Evolutionary conservation across 2,888 invertebrate species (phyloP), one percentile per base, ranked within the genome.

Genomic region (Priocnemis perturbator): DNA sequence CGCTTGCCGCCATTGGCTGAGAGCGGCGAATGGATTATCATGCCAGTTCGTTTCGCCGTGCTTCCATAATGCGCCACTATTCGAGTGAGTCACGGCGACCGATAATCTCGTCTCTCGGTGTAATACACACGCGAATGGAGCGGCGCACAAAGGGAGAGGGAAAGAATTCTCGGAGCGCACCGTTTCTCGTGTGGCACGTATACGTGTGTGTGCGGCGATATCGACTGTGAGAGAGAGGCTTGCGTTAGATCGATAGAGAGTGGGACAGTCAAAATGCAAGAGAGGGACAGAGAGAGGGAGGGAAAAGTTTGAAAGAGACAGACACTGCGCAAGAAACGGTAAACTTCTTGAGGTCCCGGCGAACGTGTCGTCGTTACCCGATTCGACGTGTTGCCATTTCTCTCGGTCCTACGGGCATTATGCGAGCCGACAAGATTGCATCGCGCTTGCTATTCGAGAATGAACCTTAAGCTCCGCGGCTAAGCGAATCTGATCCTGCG

Each of bases 261-360:
- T 48, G 19, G 60, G 17, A 45, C 17, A n/a, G n/a, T 50, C 19
- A 50, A 50, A 50, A 19, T 11, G 50, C 50, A 50, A 53, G 53
- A 23, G 57, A 55, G 60, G 14, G 47, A 53, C 21, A 44, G 64
- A 69, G 58, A 52, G 44, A 23, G 55, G 62, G 69, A 55, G 48
- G 26, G 47, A 14, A 44, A 44, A 52, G 58, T 30, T 53, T 37
- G 60, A 15, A 30, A 60, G 44, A 45, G 50, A n/a, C 48, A 68
- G 62, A 63, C 66, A 74, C 69, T 67, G 48, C 64, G 71, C 75
- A 71, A 78, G 78, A 75, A 81, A 82, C 79, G 78, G 82, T 81
- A 82, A 79, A 82, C 67, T 60, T 66, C 67, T 73, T 60, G 57
- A 62, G 69, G 76, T 71, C 74, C 72, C 60, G 71, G 67, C 61